Evolutionary conservation across 2,113 vertebrate species (phyloP).

Genomic region (Hippocampus abdominalis): DNA sequence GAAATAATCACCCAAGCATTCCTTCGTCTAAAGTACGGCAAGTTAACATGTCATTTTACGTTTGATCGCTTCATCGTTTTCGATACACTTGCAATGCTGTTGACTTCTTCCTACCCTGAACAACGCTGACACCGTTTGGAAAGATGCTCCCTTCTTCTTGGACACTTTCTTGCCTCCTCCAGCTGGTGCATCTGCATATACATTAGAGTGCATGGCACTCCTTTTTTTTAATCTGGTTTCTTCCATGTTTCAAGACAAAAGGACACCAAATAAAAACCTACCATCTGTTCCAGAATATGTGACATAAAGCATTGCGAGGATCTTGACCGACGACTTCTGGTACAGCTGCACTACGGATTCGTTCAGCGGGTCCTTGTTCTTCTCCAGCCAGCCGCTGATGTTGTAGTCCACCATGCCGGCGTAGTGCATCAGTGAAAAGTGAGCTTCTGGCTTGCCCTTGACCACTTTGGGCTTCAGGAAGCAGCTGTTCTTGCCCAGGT

Average conservation of each 20-base stretch:
- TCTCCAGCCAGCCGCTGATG: constrained; percentile 64
- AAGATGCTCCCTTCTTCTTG: constrained; percentile 59
- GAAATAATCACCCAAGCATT: too few relatives aligned
- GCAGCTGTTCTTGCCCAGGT: constrained; percentile 79
- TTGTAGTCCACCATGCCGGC: constrained; percentile 75
- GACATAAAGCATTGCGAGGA: constrained; percentile 22
- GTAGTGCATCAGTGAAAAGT: constrained; percentile 81
- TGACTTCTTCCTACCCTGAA: constrained; percentile 46
- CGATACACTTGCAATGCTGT: too few relatives aligned
- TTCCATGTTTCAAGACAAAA: background rate
- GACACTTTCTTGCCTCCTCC: constrained; percentile 40
- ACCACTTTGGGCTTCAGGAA: constrained; percentile 84
- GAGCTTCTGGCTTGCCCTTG: constrained; percentile 81
- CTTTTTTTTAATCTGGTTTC: background rate
- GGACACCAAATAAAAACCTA: background rate
- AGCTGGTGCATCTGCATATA: constrained; percentile 19
- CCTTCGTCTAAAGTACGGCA: background rate
- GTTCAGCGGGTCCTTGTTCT: constrained; percentile 70
- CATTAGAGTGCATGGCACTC: too few relatives aligned
- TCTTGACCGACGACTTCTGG: constrained; percentile 62
- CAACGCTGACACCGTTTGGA: constrained; percentile 50
- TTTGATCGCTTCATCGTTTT: too few relatives aligned
- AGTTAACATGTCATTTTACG: background rate
- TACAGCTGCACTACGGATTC: constrained; percentile 71
- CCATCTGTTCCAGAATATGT: constrained; percentile 24